phyloP scores from a whole-genome alignment of 2,113 vertebrate genomes.

The Archocentrus centrarchus region DNA sequence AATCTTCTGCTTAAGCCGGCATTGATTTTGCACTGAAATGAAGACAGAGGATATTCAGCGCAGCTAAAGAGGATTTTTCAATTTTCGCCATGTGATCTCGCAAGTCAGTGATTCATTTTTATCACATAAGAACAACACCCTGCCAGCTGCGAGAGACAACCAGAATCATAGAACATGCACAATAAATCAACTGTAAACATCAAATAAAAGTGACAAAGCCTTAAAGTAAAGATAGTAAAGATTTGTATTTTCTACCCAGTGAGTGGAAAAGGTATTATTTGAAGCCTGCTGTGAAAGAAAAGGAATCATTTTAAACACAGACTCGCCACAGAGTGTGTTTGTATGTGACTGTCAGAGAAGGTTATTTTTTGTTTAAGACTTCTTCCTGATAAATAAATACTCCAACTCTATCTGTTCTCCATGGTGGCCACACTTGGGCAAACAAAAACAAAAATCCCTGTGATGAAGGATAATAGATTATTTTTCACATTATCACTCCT shows the following conservation, averaged over 20 bases:
- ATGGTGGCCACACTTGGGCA: not conserved
- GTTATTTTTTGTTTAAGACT: conserved; percentile 2
- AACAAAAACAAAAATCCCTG: conserved; percentile 41
- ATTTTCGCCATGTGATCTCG: conserved; percentile 34
- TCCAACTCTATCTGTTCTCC: conserved; percentile 9
- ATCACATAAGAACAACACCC: conserved; percentile 19
- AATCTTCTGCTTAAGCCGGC: conserved; percentile 11
- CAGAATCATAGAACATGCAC: conserved; percentile 17
- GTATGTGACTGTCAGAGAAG: conserved; percentile 11
- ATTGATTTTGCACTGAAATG: conserved; percentile 73
- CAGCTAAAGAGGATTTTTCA: conserved; percentile 44
- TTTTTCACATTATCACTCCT: not conserved
- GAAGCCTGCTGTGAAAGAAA: conserved; percentile 45
- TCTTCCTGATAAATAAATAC: conserved; percentile 22
- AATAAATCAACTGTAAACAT: conserved; percentile 45
- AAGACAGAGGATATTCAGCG: conserved; percentile 56
- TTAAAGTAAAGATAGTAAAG: conserved; percentile 37
- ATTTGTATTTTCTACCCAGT: conserved; percentile 42
- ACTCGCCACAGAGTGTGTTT: conserved; percentile 31
- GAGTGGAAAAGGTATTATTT: conserved; percentile 40
- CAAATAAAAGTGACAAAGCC: conserved; percentile 22
- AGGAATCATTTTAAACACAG: conserved; percentile 27
- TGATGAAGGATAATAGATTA: conserved; percentile 5
- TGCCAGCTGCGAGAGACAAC: conserved; percentile 14
- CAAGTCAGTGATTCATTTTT: conserved; percentile 42